Evolutionary conservation across 2,888 invertebrate species (phyloP), one percentile per base, ranked within the genome.

Genomic region (Anoplius nigerrimus): DNA sequence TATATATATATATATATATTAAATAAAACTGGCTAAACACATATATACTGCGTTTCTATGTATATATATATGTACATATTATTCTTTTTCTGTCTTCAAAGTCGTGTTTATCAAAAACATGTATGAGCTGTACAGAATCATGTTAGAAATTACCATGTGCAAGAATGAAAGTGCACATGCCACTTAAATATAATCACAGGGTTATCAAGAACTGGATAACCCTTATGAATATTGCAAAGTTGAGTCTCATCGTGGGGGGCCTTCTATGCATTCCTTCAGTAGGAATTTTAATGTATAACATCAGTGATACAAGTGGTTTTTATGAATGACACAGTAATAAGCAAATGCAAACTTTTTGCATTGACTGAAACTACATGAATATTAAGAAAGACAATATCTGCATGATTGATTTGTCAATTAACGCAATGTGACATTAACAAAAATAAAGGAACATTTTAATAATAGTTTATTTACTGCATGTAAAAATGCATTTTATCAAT

Each of bases 191-290:
- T 71, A 73, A 79, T 70, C 74, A 66, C 54, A 62, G 66, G 84
- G 84, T 85, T 84, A 85, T 85, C 84, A 71, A 45, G 54, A 45
- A 56, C 16, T 61, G 20, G 82, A 83, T 84, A 82, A 80, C 81
- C 76, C 61, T 55, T n/a, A 45, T 62, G 57, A 56, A 60, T 71
- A 45, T 80, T 79, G 72, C 73, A 72, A 79, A 75, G 75, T 64
- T 70, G 64, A 61, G 69, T 71, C 72, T 81, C 81, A 69, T 70
- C 66, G 69, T 73, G 79, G 76, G 78, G 78, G 81, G 74, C 70
- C 72, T 79, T 61, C 6, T 45, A 34, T 60, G 60, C 55, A 57
- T 67, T 62, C 52, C 46, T 55, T 45, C n/a, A 70, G n/a, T 34
- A 53, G 57, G 24, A 60, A 24, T 45, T 60, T 65, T 59, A 54